Evolutionary conservation across 1,140 invertebrate species (phyloP).

Genomic region (Dolichoris vasculosae): DNA sequence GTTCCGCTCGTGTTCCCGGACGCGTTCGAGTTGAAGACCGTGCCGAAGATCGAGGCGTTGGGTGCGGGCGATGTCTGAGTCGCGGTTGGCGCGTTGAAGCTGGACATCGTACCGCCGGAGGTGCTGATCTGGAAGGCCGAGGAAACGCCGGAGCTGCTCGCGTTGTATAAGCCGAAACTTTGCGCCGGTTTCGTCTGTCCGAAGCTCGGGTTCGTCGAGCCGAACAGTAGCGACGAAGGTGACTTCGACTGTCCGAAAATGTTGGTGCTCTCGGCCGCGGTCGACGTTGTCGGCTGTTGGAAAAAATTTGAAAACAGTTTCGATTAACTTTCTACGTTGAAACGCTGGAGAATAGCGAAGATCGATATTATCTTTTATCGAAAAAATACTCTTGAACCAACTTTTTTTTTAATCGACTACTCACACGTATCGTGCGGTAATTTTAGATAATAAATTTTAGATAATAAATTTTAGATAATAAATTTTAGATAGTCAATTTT

Average conservation of each 20-base stretch:
- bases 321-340: too few relatives aligned
- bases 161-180: constrained; percentile 18
- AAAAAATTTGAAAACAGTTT: neutral
- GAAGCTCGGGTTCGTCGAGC: constrained; percentile 34
- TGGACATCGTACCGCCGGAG: neutral
- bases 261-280: neutral
- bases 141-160: neutral
- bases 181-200: neutral
- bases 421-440: too few relatives aligned
- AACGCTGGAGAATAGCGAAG: too few relatives aligned
- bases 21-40: constrained; percentile 52
- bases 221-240: constrained; percentile 19
- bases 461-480: too few relatives aligned
- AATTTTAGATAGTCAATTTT: too few relatives aligned
- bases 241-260: constrained; percentile 35
- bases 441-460: too few relatives aligned
- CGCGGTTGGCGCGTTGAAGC: neutral
- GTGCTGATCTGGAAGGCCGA: neutral
- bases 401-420: too few relatives aligned
- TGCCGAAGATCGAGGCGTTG: constrained; percentile 45
- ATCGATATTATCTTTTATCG: too few relatives aligned
- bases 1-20: constrained; percentile 11
- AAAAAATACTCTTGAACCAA: too few relatives aligned
- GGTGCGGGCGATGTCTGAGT: neutral
- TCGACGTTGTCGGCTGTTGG: neutral